phyloP scores from a whole-genome alignment of 2,113 vertebrate genomes.

The Opisthocomus hoazin region DNA sequence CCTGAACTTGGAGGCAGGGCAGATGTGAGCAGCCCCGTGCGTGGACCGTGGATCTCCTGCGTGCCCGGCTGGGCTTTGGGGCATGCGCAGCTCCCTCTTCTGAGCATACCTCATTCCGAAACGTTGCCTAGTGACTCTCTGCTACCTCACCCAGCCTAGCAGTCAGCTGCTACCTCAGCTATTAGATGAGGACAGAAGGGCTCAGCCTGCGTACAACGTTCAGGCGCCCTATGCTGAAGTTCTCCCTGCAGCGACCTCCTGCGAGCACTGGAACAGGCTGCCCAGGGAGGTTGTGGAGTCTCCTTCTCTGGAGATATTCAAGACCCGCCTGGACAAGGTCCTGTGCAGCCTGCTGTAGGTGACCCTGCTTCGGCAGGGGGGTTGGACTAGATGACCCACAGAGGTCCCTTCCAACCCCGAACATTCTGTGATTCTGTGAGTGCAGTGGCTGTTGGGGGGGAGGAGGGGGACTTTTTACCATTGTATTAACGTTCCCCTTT shows the following conservation, averaged over 20 bases:
- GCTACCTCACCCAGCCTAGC: background rate
- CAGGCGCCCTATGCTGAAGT: background rate
- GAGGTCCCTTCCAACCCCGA: no score
- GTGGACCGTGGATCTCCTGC: accelerated
- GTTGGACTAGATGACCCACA: no score
- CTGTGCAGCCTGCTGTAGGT: no score
- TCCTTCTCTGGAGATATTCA: no score
- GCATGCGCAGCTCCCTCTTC: background rate
- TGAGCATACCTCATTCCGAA: background rate
- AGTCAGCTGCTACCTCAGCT: background rate
- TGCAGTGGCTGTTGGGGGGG: background rate
- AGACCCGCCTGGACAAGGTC: no score
- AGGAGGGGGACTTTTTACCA: accelerated
- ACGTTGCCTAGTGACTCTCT: background rate
- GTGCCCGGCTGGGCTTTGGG: background rate
- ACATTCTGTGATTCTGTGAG: no score
- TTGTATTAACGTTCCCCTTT: background rate
- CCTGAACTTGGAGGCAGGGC: background rate
- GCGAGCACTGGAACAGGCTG: no score
- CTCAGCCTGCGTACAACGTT: background rate
- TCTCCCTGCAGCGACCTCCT: background rate
- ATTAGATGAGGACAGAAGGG: background rate
- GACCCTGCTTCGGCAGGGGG: no score
- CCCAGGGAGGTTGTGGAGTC: no score
- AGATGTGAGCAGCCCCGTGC: background rate